phyloP scores from a whole-genome alignment of 2,888 invertebrate genomes.

The Emmelina monodactyla region DNA sequence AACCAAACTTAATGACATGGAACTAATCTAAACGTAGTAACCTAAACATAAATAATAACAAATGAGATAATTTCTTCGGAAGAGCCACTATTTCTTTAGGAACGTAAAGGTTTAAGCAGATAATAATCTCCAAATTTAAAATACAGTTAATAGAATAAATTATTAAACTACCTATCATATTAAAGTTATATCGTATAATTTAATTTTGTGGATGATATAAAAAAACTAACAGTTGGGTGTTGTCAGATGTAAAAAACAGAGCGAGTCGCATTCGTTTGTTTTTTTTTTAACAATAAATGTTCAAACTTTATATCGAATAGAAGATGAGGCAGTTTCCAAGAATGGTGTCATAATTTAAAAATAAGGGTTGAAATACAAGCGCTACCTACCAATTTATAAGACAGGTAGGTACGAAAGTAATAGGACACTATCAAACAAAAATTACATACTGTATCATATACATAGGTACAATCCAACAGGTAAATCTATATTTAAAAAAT shows the following conservation, averaged over 20 bases:
- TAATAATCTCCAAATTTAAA: slow-evolving; percentile 40
- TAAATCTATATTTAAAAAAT: too few relatives aligned
- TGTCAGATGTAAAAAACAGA: slow-evolving; percentile 47
- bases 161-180: slow-evolving; percentile 56
- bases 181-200: slow-evolving; percentile 65
- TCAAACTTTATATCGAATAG: slow-evolving; percentile 28
- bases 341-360: slow-evolving; percentile 43
- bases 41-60: too few relatives aligned
- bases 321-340: slow-evolving; percentile 42
- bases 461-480: too few relatives aligned
- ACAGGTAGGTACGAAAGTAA: too few relatives aligned
- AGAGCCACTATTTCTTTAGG: slow-evolving; percentile 2
- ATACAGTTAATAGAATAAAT: slow-evolving; percentile 41
- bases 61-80: slow-evolving; percentile 6
- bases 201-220: slow-evolving; percentile 54
- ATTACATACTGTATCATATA: too few relatives aligned
- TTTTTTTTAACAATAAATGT: slow-evolving; percentile 30
- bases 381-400: too few relatives aligned
- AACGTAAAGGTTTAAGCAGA: slow-evolving; percentile 34
- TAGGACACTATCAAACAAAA: not conserved
- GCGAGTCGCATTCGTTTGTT: slow-evolving; percentile 48
- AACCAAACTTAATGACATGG: too few relatives aligned
- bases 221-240: slow-evolving; percentile 52
- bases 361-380: slow-evolving; percentile 17
- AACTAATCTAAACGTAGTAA: too few relatives aligned